Evolutionary conservation across 2,797 vertebrate species (phyloP), one percentile per base, ranked within the genome.

Genomic region (Mormyrops boulengeri): DNA sequence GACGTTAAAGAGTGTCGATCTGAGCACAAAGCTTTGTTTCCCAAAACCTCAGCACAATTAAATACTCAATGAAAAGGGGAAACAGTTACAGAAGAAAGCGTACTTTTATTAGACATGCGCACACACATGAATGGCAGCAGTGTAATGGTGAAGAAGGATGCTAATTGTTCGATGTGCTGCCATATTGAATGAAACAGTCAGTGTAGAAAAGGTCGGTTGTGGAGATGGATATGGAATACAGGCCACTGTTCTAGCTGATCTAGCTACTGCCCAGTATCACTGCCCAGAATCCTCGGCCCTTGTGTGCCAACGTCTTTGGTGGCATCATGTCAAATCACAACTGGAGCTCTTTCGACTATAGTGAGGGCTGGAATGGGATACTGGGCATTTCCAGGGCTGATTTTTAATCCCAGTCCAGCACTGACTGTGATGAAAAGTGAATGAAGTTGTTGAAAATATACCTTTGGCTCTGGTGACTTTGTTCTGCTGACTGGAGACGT

Each of bases 111-210:
- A 41, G 66, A 55, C 82, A 84, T 57, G 55, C 89, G 26, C 90
- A 66, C 53, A 60, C 49, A 17, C 41, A 47, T 89, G 53, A 92
- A 91, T 80, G 66, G 87, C 30, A 82, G 90, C 77, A 90, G 49
- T 91, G 87, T 90, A 30, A 30, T 38, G 14, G 6, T 26, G 47
- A 82, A 89, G 90, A 90, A 91, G 5, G 6, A 86, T 66, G 47
- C 69, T 7, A 26, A 91, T 91, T 92, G 90, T 90, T 92, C 90
- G n/a, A 88, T 80, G 87, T 69, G 49, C 88, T 91, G n/a, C 77
- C 85, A 30, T 88, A 73, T 62, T 89, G 84, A 89, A 90, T 89
- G 89, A 88, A 91, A 82, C 19, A 90, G 38, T 14, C 41, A 19
- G 87, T 52, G 86, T 87, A 89, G 89, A 19, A 91, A 90, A 91